These are phyloP conservation scores for Zootoca vivipara DNA, from an alignment of 2,113 vertebrate genomes.

Conservation along the genomic window DNA sequence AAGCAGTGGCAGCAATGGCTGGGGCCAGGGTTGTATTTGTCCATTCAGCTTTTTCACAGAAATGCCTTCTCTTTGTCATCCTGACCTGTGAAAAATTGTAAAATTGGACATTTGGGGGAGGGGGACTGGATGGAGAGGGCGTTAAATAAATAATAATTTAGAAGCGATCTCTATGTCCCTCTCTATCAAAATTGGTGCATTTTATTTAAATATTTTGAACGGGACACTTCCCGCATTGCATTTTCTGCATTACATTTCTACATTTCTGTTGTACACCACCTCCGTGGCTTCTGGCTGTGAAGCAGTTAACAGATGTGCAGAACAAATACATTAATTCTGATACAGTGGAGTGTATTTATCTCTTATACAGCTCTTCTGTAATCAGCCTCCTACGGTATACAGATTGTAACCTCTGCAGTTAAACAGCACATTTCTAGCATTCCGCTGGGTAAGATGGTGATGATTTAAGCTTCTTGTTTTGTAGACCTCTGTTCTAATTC, in stretches of 20 bases:
- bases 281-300: too few relatives aligned
- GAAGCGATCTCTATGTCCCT: neutral
- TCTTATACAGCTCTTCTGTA: too few relatives aligned
- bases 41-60: slow-evolving; percentile 63
- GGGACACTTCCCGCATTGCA: neutral
- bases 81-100: slow-evolving; percentile 21
- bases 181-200: slow-evolving; percentile 25
- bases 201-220: neutral
- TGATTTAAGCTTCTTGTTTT: neutral
- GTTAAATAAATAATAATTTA: slow-evolving; percentile 3
- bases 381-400: slow-evolving; percentile 26
- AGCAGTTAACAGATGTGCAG: too few relatives aligned
- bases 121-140: neutral
- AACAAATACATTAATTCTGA: neutral
- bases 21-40: slow-evolving; percentile 49
- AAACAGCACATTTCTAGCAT: neutral
- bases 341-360: neutral
- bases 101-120: neutral
- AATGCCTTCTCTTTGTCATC: slow-evolving; percentile 57
- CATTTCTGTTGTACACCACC: too few relatives aligned
- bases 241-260: neutral
- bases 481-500: neutral
- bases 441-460: neutral
- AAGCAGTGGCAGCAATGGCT: slow-evolving; percentile 49
- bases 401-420: neutral